Evolutionary conservation across 1,140 invertebrate genomes (phyloP).

Genomic region (Bilobella aurantiaca): DNA sequence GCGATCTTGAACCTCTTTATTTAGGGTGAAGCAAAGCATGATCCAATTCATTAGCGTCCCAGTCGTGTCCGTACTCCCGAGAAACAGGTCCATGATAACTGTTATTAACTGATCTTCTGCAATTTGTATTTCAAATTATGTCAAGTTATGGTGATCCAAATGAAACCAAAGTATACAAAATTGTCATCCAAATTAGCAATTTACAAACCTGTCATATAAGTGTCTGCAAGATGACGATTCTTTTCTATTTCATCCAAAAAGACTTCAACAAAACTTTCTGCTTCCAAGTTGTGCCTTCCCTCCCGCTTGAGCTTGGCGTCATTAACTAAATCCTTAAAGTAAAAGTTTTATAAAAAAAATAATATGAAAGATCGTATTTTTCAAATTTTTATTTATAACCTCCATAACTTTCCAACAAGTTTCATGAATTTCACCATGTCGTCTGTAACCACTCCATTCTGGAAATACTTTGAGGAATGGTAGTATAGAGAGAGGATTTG

Average conservation of each 20-base stretch:
- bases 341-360: neutral
- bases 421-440: neutral
- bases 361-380: neutral
- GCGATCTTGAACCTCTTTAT: slow-evolving; percentile 57
- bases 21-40: slow-evolving; percentile 61
- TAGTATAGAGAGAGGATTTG: slow-evolving; percentile 4
- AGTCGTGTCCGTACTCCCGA: slow-evolving; percentile 71
- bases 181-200: neutral
- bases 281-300: neutral
- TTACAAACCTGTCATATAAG: neutral
- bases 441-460: neutral
- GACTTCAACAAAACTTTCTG: slow-evolving; percentile 53
- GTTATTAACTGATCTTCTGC: slow-evolving; percentile 17
- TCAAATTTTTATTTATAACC: no score
- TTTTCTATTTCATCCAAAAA: slow-evolving; percentile 47
- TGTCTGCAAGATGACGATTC: neutral
- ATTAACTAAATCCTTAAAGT: neutral
- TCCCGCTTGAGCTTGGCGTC: neutral
- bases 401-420: slow-evolving; percentile 33
- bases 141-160: no score
- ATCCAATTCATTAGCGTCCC: slow-evolving; percentile 62
- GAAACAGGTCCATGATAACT: slow-evolving; percentile 37
- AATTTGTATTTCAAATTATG: neutral
- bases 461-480: slow-evolving; percentile 6
- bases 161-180: no score